Percentiles rank a stretch among this genome's conserved stretches.
These are phyloP conservation scores for Actinostola sp. DNA, from an alignment of 92 coral and sea anemone genomes.

Conservation along the genomic window DNA sequence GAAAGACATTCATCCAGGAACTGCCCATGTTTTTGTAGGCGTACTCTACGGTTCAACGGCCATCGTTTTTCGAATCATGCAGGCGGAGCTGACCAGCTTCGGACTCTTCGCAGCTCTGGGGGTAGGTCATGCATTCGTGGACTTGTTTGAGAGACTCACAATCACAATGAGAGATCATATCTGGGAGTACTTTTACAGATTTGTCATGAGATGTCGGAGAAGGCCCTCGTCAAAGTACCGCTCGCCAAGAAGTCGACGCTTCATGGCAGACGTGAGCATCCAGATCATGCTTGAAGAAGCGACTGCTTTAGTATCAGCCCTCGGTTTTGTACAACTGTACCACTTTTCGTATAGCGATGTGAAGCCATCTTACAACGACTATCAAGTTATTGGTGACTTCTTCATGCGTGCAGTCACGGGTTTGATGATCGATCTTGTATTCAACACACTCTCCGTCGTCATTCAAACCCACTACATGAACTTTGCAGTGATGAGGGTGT, in stretches of 20 bases:
- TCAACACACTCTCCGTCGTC: constrained; percentile 46
- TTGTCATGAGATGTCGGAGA: neutral
- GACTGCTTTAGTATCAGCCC: constrained; percentile 43
- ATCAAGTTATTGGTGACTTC: constrained; percentile 20
- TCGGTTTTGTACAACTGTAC: constrained; percentile 40
- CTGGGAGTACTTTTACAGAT: constrained; percentile 43
- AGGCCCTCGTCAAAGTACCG: constrained; percentile 14
- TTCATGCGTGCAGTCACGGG: constrained; percentile 42
- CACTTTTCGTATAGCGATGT: constrained; percentile 39
- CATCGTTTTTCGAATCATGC: constrained; percentile 63
- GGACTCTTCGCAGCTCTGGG: constrained; percentile 52
- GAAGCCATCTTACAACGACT: constrained; percentile 22
- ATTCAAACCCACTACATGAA: constrained; percentile 36
- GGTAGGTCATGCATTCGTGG: constrained; percentile 43
- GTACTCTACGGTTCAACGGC: constrained; percentile 49
- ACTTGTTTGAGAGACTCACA: constrained; percentile 39
- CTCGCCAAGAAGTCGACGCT: constrained; percentile 46
- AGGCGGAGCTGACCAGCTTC: constrained; percentile 59
- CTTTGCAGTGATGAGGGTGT: constrained; percentile 48
- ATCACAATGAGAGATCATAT: constrained; percentile 51
- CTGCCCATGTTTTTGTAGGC: constrained; percentile 45
- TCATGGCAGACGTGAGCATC: constrained; percentile 58
- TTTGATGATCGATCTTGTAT: constrained; percentile 49
- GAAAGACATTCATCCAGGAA: constrained; percentile 51
- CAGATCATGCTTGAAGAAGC: constrained; percentile 59